phyloP scores from a whole-genome alignment of 2,888 invertebrate species.

The Diarsia mendica region DNA sequence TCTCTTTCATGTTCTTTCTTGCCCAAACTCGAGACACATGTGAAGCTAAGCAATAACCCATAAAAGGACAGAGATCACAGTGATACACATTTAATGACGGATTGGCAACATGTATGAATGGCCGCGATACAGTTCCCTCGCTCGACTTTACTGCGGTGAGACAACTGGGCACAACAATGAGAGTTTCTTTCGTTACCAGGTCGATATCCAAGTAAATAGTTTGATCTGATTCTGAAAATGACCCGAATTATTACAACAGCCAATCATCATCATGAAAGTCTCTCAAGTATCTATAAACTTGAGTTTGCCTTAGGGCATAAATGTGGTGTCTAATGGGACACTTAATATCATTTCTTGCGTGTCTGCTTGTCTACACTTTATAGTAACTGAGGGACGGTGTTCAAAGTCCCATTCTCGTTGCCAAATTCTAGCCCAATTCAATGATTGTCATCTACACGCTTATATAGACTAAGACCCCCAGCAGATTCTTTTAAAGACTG shows the following conservation, averaged over 20 bases:
- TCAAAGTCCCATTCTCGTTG: neutral
- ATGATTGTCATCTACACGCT: neutral
- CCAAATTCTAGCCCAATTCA: neutral
- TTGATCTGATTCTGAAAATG: constrained; percentile 24
- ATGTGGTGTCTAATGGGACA: too few species aligned
- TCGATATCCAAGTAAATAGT: constrained; percentile 19
- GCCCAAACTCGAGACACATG: neutral
- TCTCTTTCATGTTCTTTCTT: neutral
- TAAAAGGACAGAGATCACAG: constrained; percentile 32
- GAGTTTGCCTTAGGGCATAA: too few species aligned
- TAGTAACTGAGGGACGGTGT: neutral
- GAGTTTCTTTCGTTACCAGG: constrained; percentile 30
- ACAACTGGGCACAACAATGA: constrained; percentile 37
- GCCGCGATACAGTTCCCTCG: constrained; percentile 56
- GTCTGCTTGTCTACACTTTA: neutral
- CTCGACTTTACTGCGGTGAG: constrained; percentile 51
- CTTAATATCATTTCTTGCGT: neutral
- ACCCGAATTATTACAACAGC: neutral
- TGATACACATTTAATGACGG: constrained; percentile 29
- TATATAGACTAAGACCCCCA: too few species aligned
- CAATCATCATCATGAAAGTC: too few species aligned
- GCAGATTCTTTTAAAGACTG: neutral
- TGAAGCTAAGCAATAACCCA: constrained; percentile 3
- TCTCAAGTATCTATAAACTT: neutral
- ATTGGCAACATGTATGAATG: constrained; percentile 47